These are phyloP conservation scores for Holothuria scabra DNA, from an alignment of 53 echinoderm and acorn worm species.

Conservation along the genomic window DNA sequence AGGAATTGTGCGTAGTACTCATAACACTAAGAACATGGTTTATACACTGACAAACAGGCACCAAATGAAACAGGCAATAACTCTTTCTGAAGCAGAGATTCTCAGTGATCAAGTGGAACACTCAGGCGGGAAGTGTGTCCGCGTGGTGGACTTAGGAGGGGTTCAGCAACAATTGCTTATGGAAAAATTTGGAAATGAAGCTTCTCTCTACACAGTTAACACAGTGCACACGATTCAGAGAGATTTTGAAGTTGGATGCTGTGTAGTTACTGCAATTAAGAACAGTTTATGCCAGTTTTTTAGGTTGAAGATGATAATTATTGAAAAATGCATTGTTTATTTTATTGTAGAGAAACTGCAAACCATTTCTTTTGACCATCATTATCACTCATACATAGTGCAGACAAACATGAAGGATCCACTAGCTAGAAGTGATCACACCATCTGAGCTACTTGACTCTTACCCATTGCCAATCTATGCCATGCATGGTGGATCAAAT, in stretches of 20 bases:
- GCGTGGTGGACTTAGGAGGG: too few species aligned
- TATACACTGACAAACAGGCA: constrained; percentile 33
- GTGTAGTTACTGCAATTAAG: not conserved
- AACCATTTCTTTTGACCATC: constrained; percentile 10
- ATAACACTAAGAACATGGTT: constrained; percentile 35
- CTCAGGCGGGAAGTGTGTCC: not conserved
- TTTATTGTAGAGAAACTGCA: not conserved
- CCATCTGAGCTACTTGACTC: constrained; percentile 1
- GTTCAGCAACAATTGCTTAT: too few species aligned
- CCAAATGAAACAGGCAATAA: not conserved
- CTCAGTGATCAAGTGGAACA: not conserved
- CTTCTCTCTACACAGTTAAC: not conserved
- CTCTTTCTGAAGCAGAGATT: constrained; percentile 10
- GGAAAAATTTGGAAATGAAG: too few species aligned
- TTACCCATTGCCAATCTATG: not conserved
- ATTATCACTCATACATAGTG: constrained; percentile 14
- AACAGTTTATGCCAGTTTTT: constrained; percentile 12
- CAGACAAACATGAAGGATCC: not conserved
- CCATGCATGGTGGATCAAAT: not conserved
- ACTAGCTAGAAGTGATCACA: not conserved
- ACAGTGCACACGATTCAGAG: not conserved
- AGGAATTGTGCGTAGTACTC: constrained; percentile 23
- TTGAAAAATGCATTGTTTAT: not conserved
- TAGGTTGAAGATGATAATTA: not conserved
- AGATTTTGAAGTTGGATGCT: constrained; percentile 13